Evolutionary conservation across 1,140 invertebrate species (phyloP), one percentile per base, ranked within the genome.

Genomic region (Cataglyphis hispanica): DNA sequence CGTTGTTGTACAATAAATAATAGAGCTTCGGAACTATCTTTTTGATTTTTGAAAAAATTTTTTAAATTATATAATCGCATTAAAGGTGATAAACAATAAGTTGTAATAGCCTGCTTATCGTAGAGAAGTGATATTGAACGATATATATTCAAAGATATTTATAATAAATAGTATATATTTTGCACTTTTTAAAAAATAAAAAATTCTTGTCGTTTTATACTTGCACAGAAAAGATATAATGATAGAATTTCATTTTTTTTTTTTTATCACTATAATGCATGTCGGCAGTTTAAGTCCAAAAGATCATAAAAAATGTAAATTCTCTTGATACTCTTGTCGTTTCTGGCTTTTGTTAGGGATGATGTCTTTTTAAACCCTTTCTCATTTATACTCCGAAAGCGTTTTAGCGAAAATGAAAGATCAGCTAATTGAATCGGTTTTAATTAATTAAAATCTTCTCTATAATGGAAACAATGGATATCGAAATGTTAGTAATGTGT

Each of bases 401-500:
- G 34, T n/a, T 31, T 61, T 5, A 25, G 10, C 22, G 11, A 46
- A 31, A 63, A 22, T 66, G 3, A 50, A 78, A 6, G 16, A 76
- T 74, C 31, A 10, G 5, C 27, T 76, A 50, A 78, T 66, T 53
- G 53, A 67, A 78, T 67, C 43, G 1, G 1, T 19, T 56, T 78
- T 7, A 78, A 34, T 78, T 19, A 66, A 11, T 50, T 22, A 56
- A 31, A 22, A 77, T 64, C 2, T 64, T 46, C 1, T n/a, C 11
- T 64, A 7, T 46, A 34, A 77, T 25, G 11, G 13, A 67, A 5
- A 43, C 22, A 25, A 67, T 13, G n/a, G 7, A 37, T 31, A 63
- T 46, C 19, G 11, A 22, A 7, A 46, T 46, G 61, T 76, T 60
- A 10, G 5, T 25, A 40, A 63, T 43, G 11, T 43, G 6, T 63